These are phyloP conservation scores for Tetragnatha montana DNA, from an alignment of 2,888 invertebrate species.

Conservation along the genomic window DNA sequence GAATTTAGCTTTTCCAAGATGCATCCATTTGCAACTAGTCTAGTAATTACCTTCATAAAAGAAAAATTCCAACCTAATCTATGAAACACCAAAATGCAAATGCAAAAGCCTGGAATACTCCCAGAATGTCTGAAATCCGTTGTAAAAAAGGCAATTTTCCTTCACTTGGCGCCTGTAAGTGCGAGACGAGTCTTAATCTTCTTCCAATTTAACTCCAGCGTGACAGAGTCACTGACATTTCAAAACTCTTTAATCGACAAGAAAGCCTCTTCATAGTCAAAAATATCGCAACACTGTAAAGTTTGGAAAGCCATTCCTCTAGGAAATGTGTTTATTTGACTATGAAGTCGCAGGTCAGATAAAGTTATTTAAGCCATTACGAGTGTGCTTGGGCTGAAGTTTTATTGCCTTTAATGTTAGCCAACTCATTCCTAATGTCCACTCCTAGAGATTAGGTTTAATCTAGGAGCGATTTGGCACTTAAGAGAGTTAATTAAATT, in stretches of 20 bases:
- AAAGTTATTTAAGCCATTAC: slow-evolving; percentile 66
- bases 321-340: slow-evolving; percentile 68
- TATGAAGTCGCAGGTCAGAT: slow-evolving; percentile 57
- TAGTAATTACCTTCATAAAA: too few species aligned
- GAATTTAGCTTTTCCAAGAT: too few species aligned
- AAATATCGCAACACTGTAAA: slow-evolving; percentile 55
- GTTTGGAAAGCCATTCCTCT: slow-evolving; percentile 53
- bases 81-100: not conserved
- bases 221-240: slow-evolving; percentile 58
- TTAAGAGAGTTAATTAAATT: slow-evolving; percentile 68
- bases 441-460: slow-evolving; percentile 70
- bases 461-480: slow-evolving; percentile 68
- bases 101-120: slow-evolving; percentile 1
- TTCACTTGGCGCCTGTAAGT: not conserved
- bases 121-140: not conserved
- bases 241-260: slow-evolving; percentile 63
- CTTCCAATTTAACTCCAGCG: slow-evolving; percentile 50
- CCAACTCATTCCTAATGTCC: slow-evolving; percentile 70
- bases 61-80: too few species aligned
- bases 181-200: slow-evolving; percentile 16
- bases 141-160: not conserved
- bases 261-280: slow-evolving; percentile 48
- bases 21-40: too few species aligned
- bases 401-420: slow-evolving; percentile 68
- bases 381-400: slow-evolving; percentile 64